Conservation (phyloP, 2,113 vertebrate species). For the Sinosuthora webbiana region DNA sequence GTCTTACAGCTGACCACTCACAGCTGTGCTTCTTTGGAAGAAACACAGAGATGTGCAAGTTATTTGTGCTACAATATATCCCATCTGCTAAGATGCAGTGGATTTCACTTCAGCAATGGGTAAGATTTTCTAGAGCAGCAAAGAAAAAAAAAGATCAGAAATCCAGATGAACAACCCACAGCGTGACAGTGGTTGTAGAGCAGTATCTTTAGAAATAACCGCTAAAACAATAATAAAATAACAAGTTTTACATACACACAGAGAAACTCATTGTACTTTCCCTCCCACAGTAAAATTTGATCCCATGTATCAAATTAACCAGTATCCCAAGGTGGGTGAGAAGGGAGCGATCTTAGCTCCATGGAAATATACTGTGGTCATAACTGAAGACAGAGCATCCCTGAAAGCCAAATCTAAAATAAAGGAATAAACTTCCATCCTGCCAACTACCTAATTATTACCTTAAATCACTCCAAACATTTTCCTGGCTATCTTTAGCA, state of each 20-base stretch:
- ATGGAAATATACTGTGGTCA: background rate
- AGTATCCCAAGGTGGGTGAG: background rate
- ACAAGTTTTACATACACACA: background rate
- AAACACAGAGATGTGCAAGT: background rate
- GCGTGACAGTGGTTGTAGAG: background rate
- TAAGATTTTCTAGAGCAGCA: background rate
- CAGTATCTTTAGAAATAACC: background rate
- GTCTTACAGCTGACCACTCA: background rate
- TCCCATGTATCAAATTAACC: background rate
- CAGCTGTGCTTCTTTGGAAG: background rate
- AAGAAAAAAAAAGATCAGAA: background rate
- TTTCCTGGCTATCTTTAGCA: background rate
- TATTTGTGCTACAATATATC: rapidly evolving
- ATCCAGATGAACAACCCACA: background rate
- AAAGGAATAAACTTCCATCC: background rate
- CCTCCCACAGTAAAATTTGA: background rate
- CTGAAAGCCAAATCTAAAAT: background rate
- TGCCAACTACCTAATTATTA: background rate
- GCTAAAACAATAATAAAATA: background rate
- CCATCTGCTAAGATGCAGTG: background rate
- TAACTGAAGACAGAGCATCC: background rate
- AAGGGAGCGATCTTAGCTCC: background rate
- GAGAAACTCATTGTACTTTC: background rate
- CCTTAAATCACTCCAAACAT: background rate
- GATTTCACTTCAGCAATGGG: background rate